Evolutionary conservation across 2,113 vertebrate species (phyloP).

Genomic region (Siphamia tubifer): DNA sequence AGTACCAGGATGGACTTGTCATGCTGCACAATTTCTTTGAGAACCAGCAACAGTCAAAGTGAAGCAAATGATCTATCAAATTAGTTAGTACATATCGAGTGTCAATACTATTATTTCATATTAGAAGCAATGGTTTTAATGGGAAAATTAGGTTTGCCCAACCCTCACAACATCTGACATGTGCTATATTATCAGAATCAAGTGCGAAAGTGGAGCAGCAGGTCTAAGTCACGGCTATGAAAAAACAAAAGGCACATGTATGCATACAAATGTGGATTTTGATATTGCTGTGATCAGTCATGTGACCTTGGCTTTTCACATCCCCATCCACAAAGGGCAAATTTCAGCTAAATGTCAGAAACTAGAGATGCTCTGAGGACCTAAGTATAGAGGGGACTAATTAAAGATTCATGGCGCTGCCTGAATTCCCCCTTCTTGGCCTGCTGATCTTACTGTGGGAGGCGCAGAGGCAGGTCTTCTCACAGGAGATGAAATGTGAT

Average conservation of each 20-base stretch:
- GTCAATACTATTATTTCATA: background rate
- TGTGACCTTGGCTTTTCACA: slow-evolving; percentile 68
- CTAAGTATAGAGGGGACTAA: slow-evolving; percentile 73
- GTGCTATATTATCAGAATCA: background rate
- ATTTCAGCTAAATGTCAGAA: slow-evolving; percentile 81
- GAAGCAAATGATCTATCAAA: slow-evolving; percentile 41
- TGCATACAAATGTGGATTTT: slow-evolving; percentile 35
- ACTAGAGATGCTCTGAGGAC: slow-evolving; percentile 72
- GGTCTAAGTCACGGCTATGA: background rate
- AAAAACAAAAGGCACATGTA: background rate
- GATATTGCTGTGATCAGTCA: slow-evolving; percentile 33
- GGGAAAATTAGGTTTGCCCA: background rate
- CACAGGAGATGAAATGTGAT: slow-evolving; percentile 43
- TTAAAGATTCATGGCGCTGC: slow-evolving; percentile 82
- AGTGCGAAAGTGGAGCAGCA: background rate
- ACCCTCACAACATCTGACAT: background rate
- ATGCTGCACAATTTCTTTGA: slow-evolving; percentile 39
- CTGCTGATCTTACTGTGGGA: slow-evolving; percentile 67
- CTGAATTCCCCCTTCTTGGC: slow-evolving; percentile 54
- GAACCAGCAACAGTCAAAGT: slow-evolving; percentile 24
- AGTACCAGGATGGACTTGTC: slow-evolving; percentile 46
- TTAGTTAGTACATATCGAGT: slow-evolving; percentile 20
- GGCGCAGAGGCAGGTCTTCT: slow-evolving; percentile 53
- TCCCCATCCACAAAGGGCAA: slow-evolving; percentile 57
- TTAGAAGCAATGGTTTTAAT: slow-evolving; percentile 11